phyloP scores from a whole-genome alignment of 2,113 vertebrate species.

The Tursiops truncatus region DNA sequence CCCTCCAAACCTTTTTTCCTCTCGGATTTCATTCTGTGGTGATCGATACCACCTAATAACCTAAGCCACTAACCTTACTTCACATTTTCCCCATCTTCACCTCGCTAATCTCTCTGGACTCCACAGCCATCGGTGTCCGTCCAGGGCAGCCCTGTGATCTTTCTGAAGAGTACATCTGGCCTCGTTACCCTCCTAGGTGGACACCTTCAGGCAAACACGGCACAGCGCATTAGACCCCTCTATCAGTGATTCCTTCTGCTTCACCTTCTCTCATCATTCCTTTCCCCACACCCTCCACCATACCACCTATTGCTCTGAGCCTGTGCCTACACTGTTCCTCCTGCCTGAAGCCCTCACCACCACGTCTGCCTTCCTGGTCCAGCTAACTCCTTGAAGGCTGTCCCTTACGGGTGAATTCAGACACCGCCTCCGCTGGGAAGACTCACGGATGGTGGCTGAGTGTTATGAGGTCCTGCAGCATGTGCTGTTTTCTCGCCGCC shows the following conservation, averaged over 20 bases:
- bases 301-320: background rate
- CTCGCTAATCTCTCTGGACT: background rate
- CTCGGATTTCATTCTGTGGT: background rate
- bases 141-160: background rate
- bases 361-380: background rate
- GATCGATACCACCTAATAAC: background rate
- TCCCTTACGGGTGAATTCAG: background rate
- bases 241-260: too few relatives aligned
- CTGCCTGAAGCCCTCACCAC: background rate
- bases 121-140: fast-evolving
- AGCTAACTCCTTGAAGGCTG: background rate
- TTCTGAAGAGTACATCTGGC: background rate
- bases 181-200: background rate
- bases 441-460: fast-evolving
- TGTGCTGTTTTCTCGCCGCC: background rate
- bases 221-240: fast-evolving
- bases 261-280: background rate
- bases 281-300: background rate
- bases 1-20: background rate
- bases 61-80: background rate
- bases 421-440: background rate
- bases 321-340: background rate
- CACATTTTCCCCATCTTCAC: background rate
- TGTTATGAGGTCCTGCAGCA: background rate
- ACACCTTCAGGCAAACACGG: background rate